phyloP scores from a whole-genome alignment of 2,113 vertebrate species.

The Telmatochromis sp. region DNA sequence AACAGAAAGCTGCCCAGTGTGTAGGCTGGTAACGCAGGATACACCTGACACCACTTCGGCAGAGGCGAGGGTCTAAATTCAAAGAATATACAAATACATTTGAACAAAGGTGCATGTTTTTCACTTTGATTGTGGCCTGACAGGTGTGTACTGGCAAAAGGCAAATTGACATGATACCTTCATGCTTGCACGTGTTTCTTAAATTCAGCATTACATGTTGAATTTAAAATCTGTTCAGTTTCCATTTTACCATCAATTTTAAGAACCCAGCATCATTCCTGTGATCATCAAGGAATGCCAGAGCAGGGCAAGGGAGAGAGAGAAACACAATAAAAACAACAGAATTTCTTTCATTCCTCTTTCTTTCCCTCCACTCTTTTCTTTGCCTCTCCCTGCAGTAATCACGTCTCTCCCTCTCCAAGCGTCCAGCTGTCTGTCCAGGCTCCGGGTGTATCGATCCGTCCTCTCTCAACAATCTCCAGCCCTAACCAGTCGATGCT shows the following conservation, averaged over 20 bases:
- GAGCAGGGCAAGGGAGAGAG: neutral
- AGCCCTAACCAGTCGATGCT: conserved; percentile 50
- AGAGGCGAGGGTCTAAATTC: neutral
- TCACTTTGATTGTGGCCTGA: neutral
- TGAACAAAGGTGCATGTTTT: neutral
- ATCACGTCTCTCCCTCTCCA: neutral
- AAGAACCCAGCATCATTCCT: neutral
- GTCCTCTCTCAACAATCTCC: conserved; percentile 37
- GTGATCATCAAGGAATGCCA: neutral
- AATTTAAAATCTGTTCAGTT: neutral
- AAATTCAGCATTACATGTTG: neutral
- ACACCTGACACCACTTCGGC: neutral
- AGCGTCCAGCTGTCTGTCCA: neutral
- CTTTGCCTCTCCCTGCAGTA: neutral
- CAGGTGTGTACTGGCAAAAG: neutral
- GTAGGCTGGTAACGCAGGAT: neutral
- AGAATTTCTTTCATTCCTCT: neutral
- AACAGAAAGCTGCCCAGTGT: neutral
- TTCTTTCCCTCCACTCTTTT: neutral
- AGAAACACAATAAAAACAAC: neutral
- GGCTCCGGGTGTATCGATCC: conserved; percentile 34
- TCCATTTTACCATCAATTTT: neutral
- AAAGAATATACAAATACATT: neutral
- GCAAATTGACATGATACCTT: neutral
- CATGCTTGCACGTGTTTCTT: neutral